Conservation (phyloP, 2,113 vertebrate species). For the Crotophaga sulcirostris region DNA sequence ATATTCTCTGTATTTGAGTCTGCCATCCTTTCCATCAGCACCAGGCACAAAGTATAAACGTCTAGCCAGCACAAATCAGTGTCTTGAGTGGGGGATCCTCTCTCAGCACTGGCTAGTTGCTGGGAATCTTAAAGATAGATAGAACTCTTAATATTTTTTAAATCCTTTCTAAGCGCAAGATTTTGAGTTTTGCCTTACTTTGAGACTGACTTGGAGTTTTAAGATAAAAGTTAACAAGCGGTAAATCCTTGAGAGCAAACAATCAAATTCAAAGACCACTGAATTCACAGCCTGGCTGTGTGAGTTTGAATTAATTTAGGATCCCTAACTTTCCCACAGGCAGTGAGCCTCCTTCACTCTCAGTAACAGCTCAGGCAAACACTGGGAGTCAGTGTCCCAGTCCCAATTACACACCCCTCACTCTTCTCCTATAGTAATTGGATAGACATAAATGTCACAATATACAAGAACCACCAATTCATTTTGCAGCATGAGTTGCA, state of each 20-base stretch:
- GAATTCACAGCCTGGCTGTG: neutral
- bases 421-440: neutral
- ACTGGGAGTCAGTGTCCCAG: neutral
- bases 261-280: neutral
- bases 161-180: neutral
- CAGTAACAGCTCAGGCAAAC: neutral
- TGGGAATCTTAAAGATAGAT: neutral
- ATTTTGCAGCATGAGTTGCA: neutral
- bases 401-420: neutral
- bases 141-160: fast-evolving
- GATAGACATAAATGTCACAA: too few relatives aligned
- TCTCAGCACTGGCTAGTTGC: fast-evolving
- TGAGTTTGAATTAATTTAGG: neutral
- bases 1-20: neutral
- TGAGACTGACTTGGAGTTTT: neutral
- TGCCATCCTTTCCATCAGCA: neutral
- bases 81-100: fast-evolving
- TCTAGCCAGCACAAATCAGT: neutral
- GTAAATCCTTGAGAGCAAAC: neutral
- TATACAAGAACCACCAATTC: neutral
- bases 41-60: neutral
- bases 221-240: neutral
- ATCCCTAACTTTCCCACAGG: neutral
- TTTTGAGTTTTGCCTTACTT: neutral
- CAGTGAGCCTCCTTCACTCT: neutral